Conservation (phyloP, 2,888 invertebrate species). For the Torymus texanus region DNA sequence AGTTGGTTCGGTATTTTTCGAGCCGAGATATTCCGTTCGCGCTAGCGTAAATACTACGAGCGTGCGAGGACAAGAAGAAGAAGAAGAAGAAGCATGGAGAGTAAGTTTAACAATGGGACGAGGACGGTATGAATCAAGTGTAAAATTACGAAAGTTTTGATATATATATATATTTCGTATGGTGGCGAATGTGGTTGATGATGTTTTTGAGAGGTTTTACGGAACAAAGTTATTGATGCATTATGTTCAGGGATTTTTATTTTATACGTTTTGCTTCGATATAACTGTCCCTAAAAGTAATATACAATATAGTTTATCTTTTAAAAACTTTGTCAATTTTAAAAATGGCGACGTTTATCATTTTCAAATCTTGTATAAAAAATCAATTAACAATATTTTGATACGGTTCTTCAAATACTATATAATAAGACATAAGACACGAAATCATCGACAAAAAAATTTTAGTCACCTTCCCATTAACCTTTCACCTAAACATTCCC, state of each 20-base stretch:
- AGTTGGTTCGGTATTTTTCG: constrained; percentile 42
- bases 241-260: not conserved
- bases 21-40: constrained; percentile 39
- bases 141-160: constrained; percentile 47
- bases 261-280: not conserved
- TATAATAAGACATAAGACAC: too few species aligned
- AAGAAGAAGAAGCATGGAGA: not conserved
- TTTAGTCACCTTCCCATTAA: too few species aligned
- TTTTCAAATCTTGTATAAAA: too few species aligned
- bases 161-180: constrained; percentile 34
- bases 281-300: not conserved
- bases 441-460: too few species aligned
- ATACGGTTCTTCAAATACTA: too few species aligned
- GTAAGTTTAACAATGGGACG: constrained; percentile 41
- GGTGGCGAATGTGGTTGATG: constrained; percentile 4
- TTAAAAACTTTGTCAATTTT: too few species aligned
- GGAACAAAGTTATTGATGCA: not conserved
- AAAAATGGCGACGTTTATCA: too few species aligned
- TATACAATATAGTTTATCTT: too few species aligned
- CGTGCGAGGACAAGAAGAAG: too few species aligned
- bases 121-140: constrained; percentile 32
- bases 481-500: too few species aligned
- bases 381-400: too few species aligned
- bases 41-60: constrained; percentile 45
- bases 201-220: constrained; percentile 19